phyloP scores from a whole-genome alignment of 2,113 vertebrate species.

The Anarhynchus alexandrinus region DNA sequence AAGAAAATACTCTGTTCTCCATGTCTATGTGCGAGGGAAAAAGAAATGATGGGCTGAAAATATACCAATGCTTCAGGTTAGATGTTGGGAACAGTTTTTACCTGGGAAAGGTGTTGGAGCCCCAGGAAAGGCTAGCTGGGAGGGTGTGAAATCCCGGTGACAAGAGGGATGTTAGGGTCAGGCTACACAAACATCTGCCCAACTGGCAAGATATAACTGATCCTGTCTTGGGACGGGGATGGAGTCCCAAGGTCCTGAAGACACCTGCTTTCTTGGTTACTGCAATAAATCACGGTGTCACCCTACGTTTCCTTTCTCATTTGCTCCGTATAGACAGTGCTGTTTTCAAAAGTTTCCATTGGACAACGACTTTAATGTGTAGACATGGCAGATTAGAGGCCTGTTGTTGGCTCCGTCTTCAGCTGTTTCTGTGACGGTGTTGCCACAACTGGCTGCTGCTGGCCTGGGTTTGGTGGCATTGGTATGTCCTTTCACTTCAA shows the following conservation, averaged over 20 bases:
- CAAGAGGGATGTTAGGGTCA: neutral
- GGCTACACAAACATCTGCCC: neutral
- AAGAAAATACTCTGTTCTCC: neutral
- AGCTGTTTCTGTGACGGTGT: neutral
- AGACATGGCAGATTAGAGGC: neutral
- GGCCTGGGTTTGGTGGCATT: fast-evolving
- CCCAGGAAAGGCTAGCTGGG: neutral
- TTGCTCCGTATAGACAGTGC: neutral
- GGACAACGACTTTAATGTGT: neutral
- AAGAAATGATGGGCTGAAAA: neutral
- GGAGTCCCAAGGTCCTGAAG: neutral
- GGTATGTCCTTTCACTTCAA: fast-evolving
- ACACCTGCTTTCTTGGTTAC: neutral
- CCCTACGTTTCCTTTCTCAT: neutral
- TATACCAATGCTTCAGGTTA: neutral
- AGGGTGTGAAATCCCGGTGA: neutral
- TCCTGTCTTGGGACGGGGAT: neutral
- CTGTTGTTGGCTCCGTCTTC: neutral
- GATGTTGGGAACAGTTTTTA: neutral
- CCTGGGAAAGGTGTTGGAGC: neutral
- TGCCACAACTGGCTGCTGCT: neutral
- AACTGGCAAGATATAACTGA: neutral
- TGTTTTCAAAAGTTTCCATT: neutral
- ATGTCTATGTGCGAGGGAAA: neutral
- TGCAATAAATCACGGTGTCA: neutral